These are phyloP conservation scores for Drosophila histrio DNA, from an alignment of 2,888 invertebrate species.

Conservation along the genomic window DNA sequence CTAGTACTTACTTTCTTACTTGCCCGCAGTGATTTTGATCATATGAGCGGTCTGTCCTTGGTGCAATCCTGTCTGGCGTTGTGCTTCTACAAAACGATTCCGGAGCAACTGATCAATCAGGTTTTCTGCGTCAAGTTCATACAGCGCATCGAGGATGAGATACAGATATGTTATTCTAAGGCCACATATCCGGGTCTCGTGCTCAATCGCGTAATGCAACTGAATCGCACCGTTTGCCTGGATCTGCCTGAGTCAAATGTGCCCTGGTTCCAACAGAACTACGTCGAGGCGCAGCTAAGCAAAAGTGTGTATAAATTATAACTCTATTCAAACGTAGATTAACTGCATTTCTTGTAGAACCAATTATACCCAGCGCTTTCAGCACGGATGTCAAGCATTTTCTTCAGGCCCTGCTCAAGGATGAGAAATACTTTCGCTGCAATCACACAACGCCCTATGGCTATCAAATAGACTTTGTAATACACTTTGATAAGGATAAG, in stretches of 20 bases:
- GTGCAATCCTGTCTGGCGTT: conserved; percentile 86
- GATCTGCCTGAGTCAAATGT: conserved; percentile 87
- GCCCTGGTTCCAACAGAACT: conserved; percentile 89
- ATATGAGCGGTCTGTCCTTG: conserved; percentile 85
- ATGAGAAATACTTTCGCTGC: conserved; percentile 77
- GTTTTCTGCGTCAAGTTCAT: conserved; percentile 87
- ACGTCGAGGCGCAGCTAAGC: conserved; percentile 85
- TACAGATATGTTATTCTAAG: conserved; percentile 86
- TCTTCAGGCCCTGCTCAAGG: conserved; percentile 72
- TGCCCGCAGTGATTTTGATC: conserved; percentile 85
- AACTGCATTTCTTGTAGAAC: conserved; percentile 41
- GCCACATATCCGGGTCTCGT: conserved; percentile 86
- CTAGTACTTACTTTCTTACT: not conserved
- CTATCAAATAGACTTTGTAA: conserved; percentile 83
- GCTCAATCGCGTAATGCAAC: conserved; percentile 86
- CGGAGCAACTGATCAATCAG: conserved; percentile 85
- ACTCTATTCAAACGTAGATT: not conserved
- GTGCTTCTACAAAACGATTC: conserved; percentile 85
- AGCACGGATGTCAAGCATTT: conserved; percentile 72
- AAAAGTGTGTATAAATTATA: conserved; percentile 81
- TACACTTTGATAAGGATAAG: conserved; percentile 81
- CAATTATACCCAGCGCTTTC: conserved; percentile 56
- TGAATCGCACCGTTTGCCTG: conserved; percentile 87
- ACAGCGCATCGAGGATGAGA: conserved; percentile 86
- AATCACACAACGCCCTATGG: conserved; percentile 84